Percentiles rank a stretch among this genome's conserved stretches.
Conservation (phyloP, 2,888 invertebrate species). For the Lydus trimaculatus region DNA sequence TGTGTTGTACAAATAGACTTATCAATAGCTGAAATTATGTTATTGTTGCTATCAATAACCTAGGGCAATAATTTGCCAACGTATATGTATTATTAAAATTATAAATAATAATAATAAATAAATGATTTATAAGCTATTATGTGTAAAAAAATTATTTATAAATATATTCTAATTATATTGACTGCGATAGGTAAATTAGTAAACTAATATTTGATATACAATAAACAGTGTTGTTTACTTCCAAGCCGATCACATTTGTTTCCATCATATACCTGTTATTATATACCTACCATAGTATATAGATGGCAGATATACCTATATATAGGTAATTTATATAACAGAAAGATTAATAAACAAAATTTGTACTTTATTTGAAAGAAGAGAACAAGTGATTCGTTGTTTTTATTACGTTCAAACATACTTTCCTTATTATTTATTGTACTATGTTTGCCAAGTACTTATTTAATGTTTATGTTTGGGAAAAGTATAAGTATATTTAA, state of each 20-base stretch:
- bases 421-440: conserved; percentile 32
- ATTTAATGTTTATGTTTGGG: conserved; percentile 44
- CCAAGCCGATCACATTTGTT: conserved; percentile 53
- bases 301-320: not conserved
- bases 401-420: conserved; percentile 31
- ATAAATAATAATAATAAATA: conserved; percentile 37
- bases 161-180: conserved; percentile 51
- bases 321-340: not conserved
- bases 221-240: conserved; percentile 51
- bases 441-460: conserved; percentile 43
- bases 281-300: not conserved
- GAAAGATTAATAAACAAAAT: conserved; percentile 13
- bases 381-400: conserved; percentile 28
- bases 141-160: conserved; percentile 31
- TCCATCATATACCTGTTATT: conserved; percentile 31
- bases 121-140: conserved; percentile 40
- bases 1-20: not conserved
- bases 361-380: conserved; percentile 12
- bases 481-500: conserved; percentile 43
- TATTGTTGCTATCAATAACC: conserved; percentile 29
- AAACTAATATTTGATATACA: conserved; percentile 53
- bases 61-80: conserved; percentile 35
- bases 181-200: conserved; percentile 52
- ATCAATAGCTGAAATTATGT: conserved; percentile 13
- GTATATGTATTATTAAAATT: conserved; percentile 35